Conservation (phyloP, 2,888 invertebrate species). For the Saturnia pavonia region DNA sequence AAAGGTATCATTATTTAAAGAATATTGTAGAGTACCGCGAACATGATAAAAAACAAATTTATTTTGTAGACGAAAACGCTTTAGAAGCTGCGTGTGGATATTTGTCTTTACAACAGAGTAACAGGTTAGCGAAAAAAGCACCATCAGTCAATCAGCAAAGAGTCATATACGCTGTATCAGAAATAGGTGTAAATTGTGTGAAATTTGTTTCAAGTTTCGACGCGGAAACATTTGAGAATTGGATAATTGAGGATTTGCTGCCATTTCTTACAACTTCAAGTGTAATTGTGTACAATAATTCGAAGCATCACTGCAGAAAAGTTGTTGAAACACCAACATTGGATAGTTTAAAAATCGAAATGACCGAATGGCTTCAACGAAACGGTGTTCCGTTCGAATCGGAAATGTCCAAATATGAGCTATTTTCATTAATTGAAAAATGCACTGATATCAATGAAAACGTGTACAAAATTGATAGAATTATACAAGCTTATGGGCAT, state of each 20-base stretch:
- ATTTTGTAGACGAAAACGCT: constrained; percentile 40
- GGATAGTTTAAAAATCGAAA: constrained; percentile 31
- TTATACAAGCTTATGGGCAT: constrained; percentile 35
- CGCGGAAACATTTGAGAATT: constrained; percentile 30
- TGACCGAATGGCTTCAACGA: constrained; percentile 41
- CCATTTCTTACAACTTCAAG: constrained; percentile 30
- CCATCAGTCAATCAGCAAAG: constrained; percentile 23
- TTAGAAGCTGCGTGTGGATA: constrained; percentile 22
- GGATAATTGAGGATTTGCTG: constrained; percentile 31
- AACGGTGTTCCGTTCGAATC: constrained; percentile 35
- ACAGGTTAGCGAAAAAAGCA: background rate
- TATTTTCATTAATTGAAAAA: constrained; percentile 40
- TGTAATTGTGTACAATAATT: constrained; percentile 36
- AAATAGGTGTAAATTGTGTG: constrained; percentile 24
- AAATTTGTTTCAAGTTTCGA: constrained; percentile 26
- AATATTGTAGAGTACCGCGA: constrained; percentile 30
- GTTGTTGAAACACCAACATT: constrained; percentile 29
- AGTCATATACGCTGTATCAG: constrained; percentile 35
- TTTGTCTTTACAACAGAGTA: constrained; percentile 12
- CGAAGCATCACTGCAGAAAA: constrained; percentile 29
- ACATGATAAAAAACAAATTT: constrained; percentile 29
- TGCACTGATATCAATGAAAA: constrained; percentile 31
- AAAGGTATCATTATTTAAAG: constrained; percentile 47
- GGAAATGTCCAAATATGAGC: constrained; percentile 37
- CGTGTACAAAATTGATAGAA: constrained; percentile 31